phyloP scores from a whole-genome alignment of 2,797 vertebrate genomes.

The Phataginus tetradactyla region DNA sequence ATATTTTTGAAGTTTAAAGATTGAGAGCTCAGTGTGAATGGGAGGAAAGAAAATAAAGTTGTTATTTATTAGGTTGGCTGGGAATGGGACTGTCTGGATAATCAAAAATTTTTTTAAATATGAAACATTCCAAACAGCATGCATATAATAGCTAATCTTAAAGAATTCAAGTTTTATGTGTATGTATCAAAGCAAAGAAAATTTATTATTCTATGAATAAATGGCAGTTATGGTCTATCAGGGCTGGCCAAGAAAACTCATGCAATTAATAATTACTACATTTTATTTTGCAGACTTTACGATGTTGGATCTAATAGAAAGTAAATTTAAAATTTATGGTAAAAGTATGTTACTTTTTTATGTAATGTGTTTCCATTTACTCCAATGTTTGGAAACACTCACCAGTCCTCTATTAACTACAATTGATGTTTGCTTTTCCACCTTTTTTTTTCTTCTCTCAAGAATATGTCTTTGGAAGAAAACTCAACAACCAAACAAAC shows the following conservation, averaged over 20 bases:
- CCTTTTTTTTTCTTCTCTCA: background rate
- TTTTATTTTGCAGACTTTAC: background rate
- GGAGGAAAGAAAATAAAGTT: background rate
- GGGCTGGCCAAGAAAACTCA: background rate
- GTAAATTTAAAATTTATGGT: background rate
- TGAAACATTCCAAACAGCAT: background rate
- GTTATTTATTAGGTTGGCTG: background rate
- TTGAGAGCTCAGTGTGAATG: background rate
- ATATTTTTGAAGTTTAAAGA: no score
- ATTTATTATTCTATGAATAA: background rate
- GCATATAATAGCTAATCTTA: background rate
- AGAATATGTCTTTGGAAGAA: background rate
- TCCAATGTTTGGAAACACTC: background rate
- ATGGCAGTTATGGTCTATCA: background rate
- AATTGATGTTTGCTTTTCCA: background rate
- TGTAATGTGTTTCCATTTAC: background rate
- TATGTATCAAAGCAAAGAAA: background rate
- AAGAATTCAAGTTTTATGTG: background rate
- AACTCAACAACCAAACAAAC: background rate
- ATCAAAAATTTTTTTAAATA: background rate
- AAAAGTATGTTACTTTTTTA: background rate
- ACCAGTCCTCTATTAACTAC: background rate
- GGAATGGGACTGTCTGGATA: background rate
- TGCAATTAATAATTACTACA: background rate
- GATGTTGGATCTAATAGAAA: background rate